A percentile compares a stretch with the other conserved stretches of the same genome.
These are phyloP conservation scores for Chrysolina oricalcia DNA, from an alignment of 2,888 invertebrate species.

Conservation along the genomic window DNA sequence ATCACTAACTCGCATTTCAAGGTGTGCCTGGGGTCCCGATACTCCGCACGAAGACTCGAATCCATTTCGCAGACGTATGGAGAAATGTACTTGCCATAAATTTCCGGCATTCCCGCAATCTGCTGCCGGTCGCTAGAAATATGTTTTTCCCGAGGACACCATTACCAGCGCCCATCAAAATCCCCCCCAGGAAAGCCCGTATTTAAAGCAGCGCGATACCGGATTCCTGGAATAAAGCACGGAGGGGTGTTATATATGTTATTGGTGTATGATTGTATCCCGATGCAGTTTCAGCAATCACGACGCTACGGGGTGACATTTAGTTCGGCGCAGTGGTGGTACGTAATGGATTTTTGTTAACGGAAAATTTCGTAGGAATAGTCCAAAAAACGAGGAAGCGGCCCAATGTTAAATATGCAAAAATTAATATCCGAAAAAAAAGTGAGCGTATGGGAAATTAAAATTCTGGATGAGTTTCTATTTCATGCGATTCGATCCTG, in stretches of 20 bases:
- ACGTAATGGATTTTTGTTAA: background rate
- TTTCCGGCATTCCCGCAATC: constrained; percentile 15
- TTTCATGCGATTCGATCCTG: too few relatives aligned
- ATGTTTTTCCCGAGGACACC: constrained; percentile 25
- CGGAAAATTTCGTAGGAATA: background rate
- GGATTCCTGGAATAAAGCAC: constrained; percentile 36
- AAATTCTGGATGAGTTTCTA: too few relatives aligned
- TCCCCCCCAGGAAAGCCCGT: constrained; percentile 34
- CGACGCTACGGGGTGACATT: constrained; percentile 63
- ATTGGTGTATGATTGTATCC: constrained; percentile 57
- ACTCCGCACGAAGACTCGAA: background rate
- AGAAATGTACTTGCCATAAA: constrained; percentile 20
- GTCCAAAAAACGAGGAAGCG: too few relatives aligned
- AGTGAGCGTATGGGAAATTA: too few relatives aligned
- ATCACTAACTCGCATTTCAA: background rate
- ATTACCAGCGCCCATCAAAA: constrained; percentile 31
- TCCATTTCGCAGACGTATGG: constrained; percentile 16
- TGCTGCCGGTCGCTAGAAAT: constrained; percentile 20
- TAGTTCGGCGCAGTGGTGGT: constrained; percentile 55
- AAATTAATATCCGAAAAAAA: too few relatives aligned
- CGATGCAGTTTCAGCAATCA: constrained; percentile 57
- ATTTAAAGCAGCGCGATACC: constrained; percentile 37
- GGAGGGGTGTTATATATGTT: constrained; percentile 49
- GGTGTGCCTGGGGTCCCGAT: background rate
- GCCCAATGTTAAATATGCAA: too few relatives aligned